A percentile compares a stretch with the other conserved stretches of the same genome.
phyloP scores from a whole-genome alignment of 2,797 vertebrate species.

The Molossus alvarezi region DNA sequence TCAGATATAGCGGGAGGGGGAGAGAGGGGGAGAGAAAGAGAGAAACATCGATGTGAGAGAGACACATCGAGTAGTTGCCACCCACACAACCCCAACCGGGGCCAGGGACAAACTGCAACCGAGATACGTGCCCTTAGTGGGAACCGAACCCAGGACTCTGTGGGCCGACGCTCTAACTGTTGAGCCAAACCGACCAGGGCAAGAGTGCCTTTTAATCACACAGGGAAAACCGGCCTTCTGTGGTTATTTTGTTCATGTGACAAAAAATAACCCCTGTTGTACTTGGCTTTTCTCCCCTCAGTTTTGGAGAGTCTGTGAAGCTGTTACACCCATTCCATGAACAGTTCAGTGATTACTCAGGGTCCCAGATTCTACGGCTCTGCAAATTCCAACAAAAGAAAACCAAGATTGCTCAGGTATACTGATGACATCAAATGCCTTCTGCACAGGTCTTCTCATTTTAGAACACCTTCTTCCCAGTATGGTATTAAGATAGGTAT shows the following conservation, averaged over 20 bases:
- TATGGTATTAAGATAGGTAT: neutral
- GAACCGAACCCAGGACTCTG: no score
- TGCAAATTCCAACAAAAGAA: slow-evolving; percentile 99
- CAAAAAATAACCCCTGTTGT: neutral
- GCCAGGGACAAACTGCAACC: no score
- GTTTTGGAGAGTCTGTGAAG: slow-evolving; percentile 98
- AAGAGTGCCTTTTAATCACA: slow-evolving; percentile 73
- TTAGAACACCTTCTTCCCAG: neutral
- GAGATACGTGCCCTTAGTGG: no score
- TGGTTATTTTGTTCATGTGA: slow-evolving; percentile 7
- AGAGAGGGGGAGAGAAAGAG: no score
- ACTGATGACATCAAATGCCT: neutral
- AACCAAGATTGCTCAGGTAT: slow-evolving; percentile 98
- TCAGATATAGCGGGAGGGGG: no score
- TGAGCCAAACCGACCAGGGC: no score
- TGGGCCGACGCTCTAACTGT: no score
- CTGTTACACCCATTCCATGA: slow-evolving; percentile 98
- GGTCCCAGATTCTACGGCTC: slow-evolving; percentile 94
- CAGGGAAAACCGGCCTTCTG: neutral
- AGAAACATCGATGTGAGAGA: no score
- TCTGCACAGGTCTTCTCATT: slow-evolving; percentile 4
- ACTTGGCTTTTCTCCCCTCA: slow-evolving; percentile 84
- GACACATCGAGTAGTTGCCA: no score
- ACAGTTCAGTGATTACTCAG: slow-evolving; percentile 96
- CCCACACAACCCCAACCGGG: no score